Percentiles rank a stretch among this genome's conserved stretches.
Conservation (phyloP, 2,888 invertebrate genomes). For the Lacanobia oleracea region DNA sequence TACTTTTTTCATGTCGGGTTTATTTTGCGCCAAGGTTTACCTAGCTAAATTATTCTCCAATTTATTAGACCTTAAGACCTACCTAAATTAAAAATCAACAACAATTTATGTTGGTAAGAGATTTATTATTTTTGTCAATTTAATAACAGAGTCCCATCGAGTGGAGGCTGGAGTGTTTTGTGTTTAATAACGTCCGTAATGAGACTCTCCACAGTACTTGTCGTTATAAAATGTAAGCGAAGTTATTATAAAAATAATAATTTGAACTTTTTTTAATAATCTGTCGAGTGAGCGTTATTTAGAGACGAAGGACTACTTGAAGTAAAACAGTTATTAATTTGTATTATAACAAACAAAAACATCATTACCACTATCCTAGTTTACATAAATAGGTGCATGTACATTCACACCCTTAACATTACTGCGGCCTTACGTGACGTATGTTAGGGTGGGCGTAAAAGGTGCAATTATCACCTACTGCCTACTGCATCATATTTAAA, state of each 20-base stretch:
- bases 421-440: too few relatives aligned
- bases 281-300: background rate
- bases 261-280: background rate
- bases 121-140: conserved; percentile 45
- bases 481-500: background rate
- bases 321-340: background rate
- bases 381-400: too few relatives aligned
- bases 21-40: background rate
- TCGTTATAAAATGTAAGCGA: conserved; percentile 26
- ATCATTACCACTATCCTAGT: too few relatives aligned
- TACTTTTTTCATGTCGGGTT: background rate
- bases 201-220: conserved; percentile 43
- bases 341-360: too few relatives aligned
- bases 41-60: conserved; percentile 5
- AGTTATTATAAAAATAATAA: conserved; percentile 1
- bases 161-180: conserved; percentile 37
- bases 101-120: conserved; percentile 7
- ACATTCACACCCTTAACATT: too few relatives aligned
- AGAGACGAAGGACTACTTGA: background rate
- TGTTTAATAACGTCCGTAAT: conserved; percentile 60
- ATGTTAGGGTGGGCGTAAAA: too few relatives aligned
- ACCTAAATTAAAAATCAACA: conserved; percentile 3
- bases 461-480: too few relatives aligned
- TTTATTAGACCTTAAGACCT: background rate
- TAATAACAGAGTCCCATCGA: conserved; percentile 35